Evolutionary conservation across 2,113 vertebrate genomes (phyloP), one percentile per base, ranked within the genome.

Genomic region (Laticauda laticaudata): DNA sequence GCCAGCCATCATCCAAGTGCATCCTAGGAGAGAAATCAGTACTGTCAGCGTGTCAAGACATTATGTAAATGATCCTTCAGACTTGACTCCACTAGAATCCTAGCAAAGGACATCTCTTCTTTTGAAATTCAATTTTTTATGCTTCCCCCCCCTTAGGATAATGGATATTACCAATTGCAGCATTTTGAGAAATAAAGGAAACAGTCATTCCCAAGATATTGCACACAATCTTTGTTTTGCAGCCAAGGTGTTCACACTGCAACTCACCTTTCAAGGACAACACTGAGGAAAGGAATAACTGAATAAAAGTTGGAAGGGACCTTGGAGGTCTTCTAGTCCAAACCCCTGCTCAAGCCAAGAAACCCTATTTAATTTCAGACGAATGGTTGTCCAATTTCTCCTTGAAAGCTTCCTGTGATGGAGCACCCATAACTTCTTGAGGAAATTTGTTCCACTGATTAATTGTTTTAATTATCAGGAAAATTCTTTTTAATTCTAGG

Each of bases 181-280:
- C 89, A 57, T 92, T 93, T 96, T 90, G 93, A 95, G 94, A 94
- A 95, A 92, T 91, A 96, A 96, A 56, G 92, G 93, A 91, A 96
- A 96, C 93, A 87, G 48, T 92, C 91, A 93, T 96, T 95, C 92
- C 57, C 81, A 90, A 94, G 90, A 93, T 95, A 89, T 85, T 94
- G 48, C 93, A 95, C 75, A 61, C 92, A 95, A 95, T 94, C 93
- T 93, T 57, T 39, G 90, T 92, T 93, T 93, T 91, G 88, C 0
- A 0, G 93, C 94, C 94, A 0, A 64, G 43, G 81, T 15, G 15
- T 94, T 96, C 95, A 61, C 90, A 14, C 90, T 54, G 93, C 92
- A 91, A 81, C 95, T 96, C 95, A 85, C 55, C 92, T 95, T 95
- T 96, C 94, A 95, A 95, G 94, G 94, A 92, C 94, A 96, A 92